These are phyloP conservation scores for Hipposideros larvatus DNA, from an alignment of 2,797 vertebrate genomes.

Conservation along the genomic window DNA sequence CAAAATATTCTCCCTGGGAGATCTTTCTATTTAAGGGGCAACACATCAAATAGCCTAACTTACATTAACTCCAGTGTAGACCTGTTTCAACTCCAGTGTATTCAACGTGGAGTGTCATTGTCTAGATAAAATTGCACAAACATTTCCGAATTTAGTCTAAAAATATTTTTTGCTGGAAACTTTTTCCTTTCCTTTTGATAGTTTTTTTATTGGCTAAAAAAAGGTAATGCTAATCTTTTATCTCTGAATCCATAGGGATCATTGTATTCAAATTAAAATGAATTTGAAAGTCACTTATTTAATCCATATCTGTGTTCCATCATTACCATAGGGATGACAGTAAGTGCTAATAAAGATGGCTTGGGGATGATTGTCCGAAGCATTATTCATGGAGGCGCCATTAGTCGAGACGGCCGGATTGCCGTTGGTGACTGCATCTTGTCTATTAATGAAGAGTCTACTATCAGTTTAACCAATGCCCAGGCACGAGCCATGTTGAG, in stretches of 20 bases:
- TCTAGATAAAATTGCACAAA: background rate
- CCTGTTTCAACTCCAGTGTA: background rate
- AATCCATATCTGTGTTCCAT: background rate
- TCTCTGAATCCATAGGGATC: background rate
- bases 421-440: conserved; percentile 96
- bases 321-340: conserved; percentile 94
- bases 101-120: background rate
- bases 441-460: conserved; percentile 95
- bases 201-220: conserved; percentile 46
- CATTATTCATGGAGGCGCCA: conserved; percentile 96
- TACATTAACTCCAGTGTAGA: background rate
- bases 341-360: conserved; percentile 95
- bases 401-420: conserved; percentile 96
- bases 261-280: background rate
- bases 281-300: conserved; percentile 6
- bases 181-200: background rate
- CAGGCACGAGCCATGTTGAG: conserved; percentile 97
- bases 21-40: background rate
- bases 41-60: background rate
- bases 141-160: conserved; percentile 35
- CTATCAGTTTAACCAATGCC: conserved; percentile 93
- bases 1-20: background rate
- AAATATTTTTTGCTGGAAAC: conserved; percentile 29
- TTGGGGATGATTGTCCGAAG: conserved; percentile 97
- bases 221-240: background rate